Evolutionary conservation across 2,888 invertebrate species (phyloP).

Genomic region (Drosophila hamatofila): DNA sequence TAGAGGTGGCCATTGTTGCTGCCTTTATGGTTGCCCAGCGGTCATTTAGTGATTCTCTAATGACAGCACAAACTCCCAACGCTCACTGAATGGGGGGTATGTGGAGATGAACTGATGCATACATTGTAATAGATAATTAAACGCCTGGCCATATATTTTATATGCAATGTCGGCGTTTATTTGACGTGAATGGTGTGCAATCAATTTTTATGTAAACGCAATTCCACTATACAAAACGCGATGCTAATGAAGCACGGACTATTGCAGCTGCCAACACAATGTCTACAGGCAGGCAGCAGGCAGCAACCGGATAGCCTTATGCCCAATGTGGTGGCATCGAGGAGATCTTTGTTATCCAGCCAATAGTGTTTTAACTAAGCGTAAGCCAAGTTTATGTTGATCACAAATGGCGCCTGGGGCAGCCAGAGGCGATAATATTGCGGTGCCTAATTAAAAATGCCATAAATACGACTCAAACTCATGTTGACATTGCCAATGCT

Average conservation of each 20-base stretch:
- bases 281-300: neutral
- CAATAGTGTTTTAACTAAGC: slow-evolving; percentile 38
- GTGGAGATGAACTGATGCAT: slow-evolving; percentile 34
- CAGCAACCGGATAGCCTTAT: slow-evolving; percentile 61
- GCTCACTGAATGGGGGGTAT: slow-evolving; percentile 14
- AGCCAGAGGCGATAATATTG: slow-evolving; percentile 41
- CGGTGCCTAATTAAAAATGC: slow-evolving; percentile 72
- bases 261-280: slow-evolving; percentile 35
- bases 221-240: slow-evolving; percentile 63
- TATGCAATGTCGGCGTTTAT: slow-evolving; percentile 49
- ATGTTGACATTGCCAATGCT: slow-evolving; percentile 50
- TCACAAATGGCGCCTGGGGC: slow-evolving; percentile 42
- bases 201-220: slow-evolving; percentile 71
- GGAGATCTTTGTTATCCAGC: slow-evolving; percentile 25
- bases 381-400: slow-evolving; percentile 43
- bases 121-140: slow-evolving; percentile 64
- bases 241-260: slow-evolving; percentile 71
- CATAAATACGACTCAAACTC: slow-evolving; percentile 56
- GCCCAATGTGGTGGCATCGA: slow-evolving; percentile 37
- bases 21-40: slow-evolving; percentile 22
- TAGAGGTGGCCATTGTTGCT: slow-evolving; percentile 4
- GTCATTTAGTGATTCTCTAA: slow-evolving; percentile 37
- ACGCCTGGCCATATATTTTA: slow-evolving; percentile 57
- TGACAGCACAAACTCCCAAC: slow-evolving; percentile 20
- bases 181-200: slow-evolving; percentile 60